Base-by-base conservation (phyloP, 2,888 invertebrate species). In the Molorchus minor region DNA sequence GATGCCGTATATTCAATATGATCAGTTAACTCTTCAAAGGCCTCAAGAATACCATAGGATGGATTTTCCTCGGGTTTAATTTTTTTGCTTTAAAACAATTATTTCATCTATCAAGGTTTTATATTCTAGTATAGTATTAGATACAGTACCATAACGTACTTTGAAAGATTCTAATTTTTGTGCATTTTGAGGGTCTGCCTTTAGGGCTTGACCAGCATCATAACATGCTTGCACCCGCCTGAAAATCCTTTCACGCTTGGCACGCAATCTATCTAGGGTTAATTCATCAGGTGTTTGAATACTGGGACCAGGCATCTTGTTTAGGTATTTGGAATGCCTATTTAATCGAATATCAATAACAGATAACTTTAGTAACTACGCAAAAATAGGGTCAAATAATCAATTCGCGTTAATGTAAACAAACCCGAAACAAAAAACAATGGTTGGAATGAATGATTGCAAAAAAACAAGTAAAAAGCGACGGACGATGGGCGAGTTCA, bases 91-190 rank as follows among this genome's bases (percentile, higher is more conserved):
- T n/a, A 46, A 1, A 8, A 19, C 12, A 36, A 55, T 30, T 45
- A 55, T 55, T 45, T 45, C 35, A 10, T 52, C 40, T 10, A 25
- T 29, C 1, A 52, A 5, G 4, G 40, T 25, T 29, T n/a, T 30
- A 16, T 29, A 45, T 36, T 55, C 38, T 2, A 20, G 7, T 15
- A 17, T 25, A 2, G 45, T 44, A 16, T 36, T 38, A 10, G 45
- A 21, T 38, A 45, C 38, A 20, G 33, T 38, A n/a, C 8, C 33
- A 43, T 53, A 43, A 10, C 30, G 30, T 13, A 40, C 16, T 40
- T 19, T 51, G 19, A 55, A 45, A 35, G 43, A 38, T 45, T 45
- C 45, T 13, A 54, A 40, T 40, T 51, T 51, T 17, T 10, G 7
- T 3, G 0, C 2, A 51, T 51, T 38, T 10, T 51, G 20, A 3